Conservation (phyloP, 2,113 vertebrate species). For the Cygnus atratus region DNA sequence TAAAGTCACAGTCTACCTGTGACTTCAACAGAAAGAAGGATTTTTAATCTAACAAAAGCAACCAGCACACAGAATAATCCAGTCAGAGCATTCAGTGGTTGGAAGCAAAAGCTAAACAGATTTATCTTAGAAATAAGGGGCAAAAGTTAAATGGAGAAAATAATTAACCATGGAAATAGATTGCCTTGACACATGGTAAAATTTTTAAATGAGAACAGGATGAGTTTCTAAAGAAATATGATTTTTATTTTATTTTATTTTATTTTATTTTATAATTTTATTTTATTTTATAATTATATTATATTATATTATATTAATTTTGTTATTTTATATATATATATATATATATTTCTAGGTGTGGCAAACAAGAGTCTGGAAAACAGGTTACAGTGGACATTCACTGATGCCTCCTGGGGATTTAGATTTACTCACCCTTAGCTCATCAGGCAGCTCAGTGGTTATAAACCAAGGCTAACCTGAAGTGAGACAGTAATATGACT, state of each 20-base stretch:
- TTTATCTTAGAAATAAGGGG: not conserved
- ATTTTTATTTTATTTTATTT: no score
- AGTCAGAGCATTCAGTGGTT: not conserved
- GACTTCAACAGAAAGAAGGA: not conserved
- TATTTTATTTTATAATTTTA: not conserved
- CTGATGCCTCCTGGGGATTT: not conserved
- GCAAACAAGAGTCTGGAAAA: not conserved
- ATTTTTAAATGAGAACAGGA: not conserved
- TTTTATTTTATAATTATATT: no score
- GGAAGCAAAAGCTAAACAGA: not conserved
- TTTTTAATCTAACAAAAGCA: not conserved
- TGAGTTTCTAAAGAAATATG: not conserved
- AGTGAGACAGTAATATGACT: fast-evolving
- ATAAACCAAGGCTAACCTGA: not conserved
- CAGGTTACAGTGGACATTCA: not conserved
- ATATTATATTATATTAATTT: not conserved
- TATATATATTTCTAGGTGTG: not conserved
- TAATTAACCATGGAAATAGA: not conserved
- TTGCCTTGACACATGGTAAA: not conserved
- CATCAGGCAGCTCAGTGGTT: not conserved
- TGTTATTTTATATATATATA: no score
- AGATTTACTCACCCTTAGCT: not conserved
- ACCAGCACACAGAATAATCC: not conserved
- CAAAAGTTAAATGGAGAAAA: not conserved
- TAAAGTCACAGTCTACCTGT: not conserved